Evolutionary conservation across 2,113 vertebrate genomes (phyloP).

Genomic region (Phalacrocorax aristotelis): DNA sequence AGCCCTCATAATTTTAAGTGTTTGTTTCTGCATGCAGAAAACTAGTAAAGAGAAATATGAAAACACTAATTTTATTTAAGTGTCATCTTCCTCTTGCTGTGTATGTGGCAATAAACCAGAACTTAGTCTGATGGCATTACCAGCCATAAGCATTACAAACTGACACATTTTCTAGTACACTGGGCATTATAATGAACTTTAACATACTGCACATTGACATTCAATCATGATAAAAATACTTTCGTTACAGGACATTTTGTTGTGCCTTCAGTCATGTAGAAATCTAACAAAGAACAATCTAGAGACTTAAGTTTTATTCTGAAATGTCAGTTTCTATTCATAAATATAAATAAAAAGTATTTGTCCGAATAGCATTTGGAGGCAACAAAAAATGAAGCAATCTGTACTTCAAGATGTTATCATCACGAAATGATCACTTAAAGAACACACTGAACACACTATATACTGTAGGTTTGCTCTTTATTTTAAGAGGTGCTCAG

Average conservation of each 20-base stretch:
- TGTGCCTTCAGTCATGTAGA: slow-evolving; percentile 5
- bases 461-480: neutral
- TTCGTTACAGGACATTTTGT: slow-evolving; percentile 11
- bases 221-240: neutral
- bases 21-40: neutral
- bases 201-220: neutral
- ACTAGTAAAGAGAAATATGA: neutral
- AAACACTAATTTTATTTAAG: neutral
- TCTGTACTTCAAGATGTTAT: neutral
- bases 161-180: neutral
- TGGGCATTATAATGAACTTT: neutral
- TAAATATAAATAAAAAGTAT: neutral
- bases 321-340: slow-evolving; percentile 39
- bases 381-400: neutral
- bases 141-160: neutral
- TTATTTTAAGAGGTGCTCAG: neutral
- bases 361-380: neutral
- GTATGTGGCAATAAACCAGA: neutral
- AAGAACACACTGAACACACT: neutral
- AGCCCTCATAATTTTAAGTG: neutral
- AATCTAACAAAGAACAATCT: slow-evolving; percentile 5
- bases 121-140: neutral
- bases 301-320: slow-evolving; percentile 2
- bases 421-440: neutral
- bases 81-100: neutral